Percentiles rank a stretch among this genome's conserved stretches.
These are phyloP conservation scores for Scaptomyza cyrtandrae DNA, from an alignment of 2,888 invertebrate species.

Conservation along the genomic window DNA sequence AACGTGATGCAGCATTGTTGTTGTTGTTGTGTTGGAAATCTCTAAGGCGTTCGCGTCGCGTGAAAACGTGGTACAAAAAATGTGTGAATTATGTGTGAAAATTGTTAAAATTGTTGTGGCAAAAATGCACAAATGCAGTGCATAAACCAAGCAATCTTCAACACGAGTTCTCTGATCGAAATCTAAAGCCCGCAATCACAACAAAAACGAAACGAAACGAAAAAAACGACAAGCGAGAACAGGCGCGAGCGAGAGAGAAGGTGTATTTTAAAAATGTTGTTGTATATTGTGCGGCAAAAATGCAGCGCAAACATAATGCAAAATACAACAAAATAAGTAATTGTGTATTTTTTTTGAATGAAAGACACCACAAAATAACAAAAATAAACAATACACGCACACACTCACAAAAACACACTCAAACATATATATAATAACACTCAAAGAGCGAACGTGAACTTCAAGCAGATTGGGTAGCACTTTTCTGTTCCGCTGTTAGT, in stretches of 20 bases:
- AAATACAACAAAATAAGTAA: conserved; percentile 41
- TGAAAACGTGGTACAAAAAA: conserved; percentile 20
- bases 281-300: conserved; percentile 35
- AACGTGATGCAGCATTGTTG: conserved; percentile 67
- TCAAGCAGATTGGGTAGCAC: conserved; percentile 62
- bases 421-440: conserved; percentile 4
- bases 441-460: conserved; percentile 49
- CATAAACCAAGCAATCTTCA: conserved; percentile 46
- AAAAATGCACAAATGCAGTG: conserved; percentile 58
- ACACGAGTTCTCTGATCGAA: conserved; percentile 40
- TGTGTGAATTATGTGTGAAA: conserved; percentile 68
- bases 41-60: conserved; percentile 54
- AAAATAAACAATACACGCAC: conserved; percentile 58
- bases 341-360: conserved; percentile 22
- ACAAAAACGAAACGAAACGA: conserved; percentile 73
- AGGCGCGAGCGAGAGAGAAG: conserved; percentile 24
- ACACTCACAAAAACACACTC: conserved; percentile 24
- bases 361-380: conserved; percentile 45
- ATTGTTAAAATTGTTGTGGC: conserved; percentile 62
- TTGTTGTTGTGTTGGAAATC: conserved; percentile 24
- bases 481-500: conserved; percentile 54
- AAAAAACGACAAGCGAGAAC: conserved; percentile 26
- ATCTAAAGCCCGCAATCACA: conserved; percentile 67
- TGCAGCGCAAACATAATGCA: conserved; percentile 43
- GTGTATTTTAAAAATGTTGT: conserved; percentile 36